Base-by-base conservation (phyloP, 2,113 vertebrate species). In the Microtus richardsoni region DNA sequence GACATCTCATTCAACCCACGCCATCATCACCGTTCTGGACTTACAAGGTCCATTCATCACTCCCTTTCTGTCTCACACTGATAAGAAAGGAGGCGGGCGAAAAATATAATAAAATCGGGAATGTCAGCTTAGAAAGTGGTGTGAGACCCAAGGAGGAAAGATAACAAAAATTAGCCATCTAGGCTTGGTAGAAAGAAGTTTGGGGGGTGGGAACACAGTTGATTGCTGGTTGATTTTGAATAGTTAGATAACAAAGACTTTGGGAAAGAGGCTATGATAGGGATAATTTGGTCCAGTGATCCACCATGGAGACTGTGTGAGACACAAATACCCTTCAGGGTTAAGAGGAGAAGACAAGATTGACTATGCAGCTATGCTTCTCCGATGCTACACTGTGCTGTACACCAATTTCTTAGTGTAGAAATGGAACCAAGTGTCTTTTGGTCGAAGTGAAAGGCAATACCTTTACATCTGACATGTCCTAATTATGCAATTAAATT, bases 401-500 rank as follows among this genome's bases (percentile, higher is more conserved):
- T 19, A 19, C 54, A 58, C 16, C 9, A 36, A 33, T 85, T 90
- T 90, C 60, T 62, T 58, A 88, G 58, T 6, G 70, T 41, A 87
- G n/a, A 41, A 75, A 24, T 30, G n/a, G 30, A 80, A 88, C n/a
- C 9, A 41, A 93, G 83, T 88, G 41, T 88, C 47, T 93, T 94
- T 90, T 78, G 44, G 26, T 68, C 85, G 39, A 68, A 12, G 10
- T 74, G 28, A 94, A 96, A 80, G 9, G 5, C 7, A 88, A 64
- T 64, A 14, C 10, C 54, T 71, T 79, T 94, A 68, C 49, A 70
- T 17, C 19, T 62, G 49, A 68, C 10, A 88, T 71, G 91, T 91
- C 62, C 79, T 91, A 95, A 93, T 60, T 79, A 84, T 30, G 58
- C 66, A 88, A 93, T 86, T 94, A 97, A 95, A 49, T 44, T 71